A percentile compares a stretch with the other conserved stretches of the same genome.
phyloP scores from a whole-genome alignment of 2,113 vertebrate genomes.

The Lontra canadensis region DNA sequence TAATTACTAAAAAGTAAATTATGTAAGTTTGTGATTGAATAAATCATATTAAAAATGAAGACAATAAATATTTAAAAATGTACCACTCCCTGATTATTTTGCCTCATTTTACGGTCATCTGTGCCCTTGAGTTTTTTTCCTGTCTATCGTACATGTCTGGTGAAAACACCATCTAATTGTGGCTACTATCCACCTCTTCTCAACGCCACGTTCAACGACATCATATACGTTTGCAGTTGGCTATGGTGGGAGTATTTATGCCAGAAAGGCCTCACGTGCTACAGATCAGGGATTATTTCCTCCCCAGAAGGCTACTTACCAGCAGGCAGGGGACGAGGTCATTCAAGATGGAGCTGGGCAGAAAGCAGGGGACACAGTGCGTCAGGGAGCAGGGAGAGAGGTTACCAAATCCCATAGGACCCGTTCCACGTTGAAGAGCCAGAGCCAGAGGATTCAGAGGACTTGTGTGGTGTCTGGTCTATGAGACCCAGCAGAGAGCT shows the following conservation, averaged over 20 bases:
- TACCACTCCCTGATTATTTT: not conserved
- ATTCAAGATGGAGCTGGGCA: not conserved
- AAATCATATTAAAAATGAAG: not conserved
- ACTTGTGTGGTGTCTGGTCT: not conserved
- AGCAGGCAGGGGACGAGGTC: not conserved
- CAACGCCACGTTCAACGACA: rapidly evolving
- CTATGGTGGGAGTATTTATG: not conserved
- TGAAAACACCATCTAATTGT: not conserved
- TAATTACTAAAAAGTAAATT: slow-evolving; percentile 32
- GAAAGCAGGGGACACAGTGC: not conserved
- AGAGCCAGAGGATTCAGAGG: not conserved
- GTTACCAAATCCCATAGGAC: not conserved
- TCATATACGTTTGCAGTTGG: not conserved
- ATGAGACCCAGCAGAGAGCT: not conserved
- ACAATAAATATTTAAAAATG: not conserved
- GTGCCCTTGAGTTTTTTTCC: not conserved
- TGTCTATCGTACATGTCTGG: not conserved
- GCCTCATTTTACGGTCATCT: not conserved
- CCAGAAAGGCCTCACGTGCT: not conserved
- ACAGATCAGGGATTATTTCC: not conserved
- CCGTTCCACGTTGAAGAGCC: not conserved
- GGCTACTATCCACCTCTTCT: not conserved
- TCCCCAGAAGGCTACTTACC: not conserved
- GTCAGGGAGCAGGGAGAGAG: not conserved
- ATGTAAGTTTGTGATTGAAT: not conserved